Conservation (phyloP, 2,888 invertebrate genomes). For the Silvanus unidentatus region DNA sequence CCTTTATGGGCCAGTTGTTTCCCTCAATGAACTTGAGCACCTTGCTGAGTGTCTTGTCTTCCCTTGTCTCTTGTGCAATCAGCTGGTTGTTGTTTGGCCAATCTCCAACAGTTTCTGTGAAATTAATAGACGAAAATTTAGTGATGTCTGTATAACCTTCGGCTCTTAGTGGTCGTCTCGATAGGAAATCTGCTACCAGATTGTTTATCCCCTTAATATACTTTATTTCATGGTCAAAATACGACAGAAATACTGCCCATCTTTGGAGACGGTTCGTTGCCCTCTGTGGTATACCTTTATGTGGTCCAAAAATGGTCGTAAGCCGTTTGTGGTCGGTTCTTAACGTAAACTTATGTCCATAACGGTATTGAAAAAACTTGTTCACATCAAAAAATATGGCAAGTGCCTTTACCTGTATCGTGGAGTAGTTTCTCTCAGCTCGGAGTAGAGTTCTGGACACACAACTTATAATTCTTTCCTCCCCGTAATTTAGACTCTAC, state of each 20-base stretch:
- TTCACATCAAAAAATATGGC: slow-evolving; percentile 15
- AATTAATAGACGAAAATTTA: slow-evolving; percentile 1
- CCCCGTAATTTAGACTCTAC: not conserved
- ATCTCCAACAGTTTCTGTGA: slow-evolving; percentile 1
- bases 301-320: slow-evolving; percentile 9
- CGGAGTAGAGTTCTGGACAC: slow-evolving; percentile 11
- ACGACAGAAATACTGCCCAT: slow-evolving; percentile 15
- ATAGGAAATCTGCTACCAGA: slow-evolving; percentile 12
- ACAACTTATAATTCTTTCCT: slow-evolving; percentile 10
- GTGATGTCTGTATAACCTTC: not conserved
- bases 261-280: slow-evolving; percentile 13
- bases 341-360: slow-evolving; percentile 11
- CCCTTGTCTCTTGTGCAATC: not conserved
- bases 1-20: not conserved
- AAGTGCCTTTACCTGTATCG: slow-evolving; percentile 3
- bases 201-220: slow-evolving; percentile 14
- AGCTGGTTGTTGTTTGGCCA: slow-evolving; percentile 5
- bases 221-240: slow-evolving; percentile 11
- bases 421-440: slow-evolving; percentile 8
- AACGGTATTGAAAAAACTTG: slow-evolving; percentile 13
- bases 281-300: slow-evolving; percentile 11
- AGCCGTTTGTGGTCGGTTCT: slow-evolving; percentile 12
- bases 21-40: not conserved
- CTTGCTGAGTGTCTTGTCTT: not conserved
- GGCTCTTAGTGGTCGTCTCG: slow-evolving; percentile 7